Conservation (phyloP, 2,888 invertebrate genomes). For the Sarcophaga variegata region DNA sequence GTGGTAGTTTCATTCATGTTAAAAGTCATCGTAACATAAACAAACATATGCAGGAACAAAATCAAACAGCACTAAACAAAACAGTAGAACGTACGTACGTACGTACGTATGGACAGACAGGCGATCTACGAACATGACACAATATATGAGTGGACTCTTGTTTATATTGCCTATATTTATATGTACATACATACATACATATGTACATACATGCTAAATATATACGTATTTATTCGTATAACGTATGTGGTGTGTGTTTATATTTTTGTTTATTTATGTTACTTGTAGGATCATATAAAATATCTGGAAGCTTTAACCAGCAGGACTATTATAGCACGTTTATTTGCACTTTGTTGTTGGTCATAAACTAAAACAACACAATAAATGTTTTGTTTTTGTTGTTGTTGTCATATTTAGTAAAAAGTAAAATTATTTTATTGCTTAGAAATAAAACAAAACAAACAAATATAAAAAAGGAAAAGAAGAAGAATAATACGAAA, state of each 20-base stretch:
- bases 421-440: background rate
- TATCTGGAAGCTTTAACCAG: slow-evolving; percentile 19
- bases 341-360: slow-evolving; percentile 35
- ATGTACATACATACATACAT: background rate
- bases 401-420: background rate
- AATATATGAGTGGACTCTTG: background rate
- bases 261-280: background rate
- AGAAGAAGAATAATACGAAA: no score
- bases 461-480: no score
- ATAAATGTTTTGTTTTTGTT: slow-evolving; percentile 4
- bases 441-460: background rate
- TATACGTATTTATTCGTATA: background rate
- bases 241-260: no score
- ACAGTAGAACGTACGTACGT: background rate
- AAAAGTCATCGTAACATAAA: slow-evolving; percentile 64
- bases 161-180: background rate
- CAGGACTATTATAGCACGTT: slow-evolving; percentile 37
- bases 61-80: background rate
- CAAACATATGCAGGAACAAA: slow-evolving; percentile 54
- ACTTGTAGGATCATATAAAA: background rate
- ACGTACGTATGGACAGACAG: background rate
- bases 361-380: background rate
- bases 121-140: background rate
- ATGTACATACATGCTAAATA: slow-evolving; percentile 6
- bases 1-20: slow-evolving; percentile 68